Conservation (phyloP, 2,888 invertebrate genomes). For the Seladonia tumulorum region DNA sequence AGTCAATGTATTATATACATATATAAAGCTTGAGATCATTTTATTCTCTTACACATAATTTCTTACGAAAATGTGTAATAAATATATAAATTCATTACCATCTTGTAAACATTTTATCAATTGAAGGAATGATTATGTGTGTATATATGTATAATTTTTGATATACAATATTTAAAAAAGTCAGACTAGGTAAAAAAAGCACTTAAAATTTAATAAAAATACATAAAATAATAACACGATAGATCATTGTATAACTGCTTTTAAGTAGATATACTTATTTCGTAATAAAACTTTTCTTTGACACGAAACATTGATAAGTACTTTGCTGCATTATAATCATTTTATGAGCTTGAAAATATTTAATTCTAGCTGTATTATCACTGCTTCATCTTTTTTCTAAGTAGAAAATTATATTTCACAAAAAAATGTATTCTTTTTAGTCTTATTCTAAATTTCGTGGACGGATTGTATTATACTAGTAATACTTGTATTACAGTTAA, state of each 20-base stretch:
- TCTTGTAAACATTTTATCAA: not conserved
- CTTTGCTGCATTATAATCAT: conserved; percentile 1
- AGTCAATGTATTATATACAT: not conserved
- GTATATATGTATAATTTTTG: not conserved
- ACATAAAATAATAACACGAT: not conserved
- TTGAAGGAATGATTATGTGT: not conserved
- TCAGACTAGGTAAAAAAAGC: conserved; percentile 1
- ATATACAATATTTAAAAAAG: not conserved
- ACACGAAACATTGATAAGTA: conserved; percentile 9
- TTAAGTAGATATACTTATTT: not conserved
- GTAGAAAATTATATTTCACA: conserved; percentile 24
- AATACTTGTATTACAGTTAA: conserved; percentile 35
- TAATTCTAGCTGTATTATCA: not conserved
- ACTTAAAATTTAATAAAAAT: not conserved
- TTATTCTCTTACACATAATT: conserved; percentile 21
- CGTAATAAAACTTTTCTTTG: not conserved
- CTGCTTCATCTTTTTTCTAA: not conserved
- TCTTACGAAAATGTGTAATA: conserved; percentile 7
- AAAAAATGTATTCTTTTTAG: conserved; percentile 12
- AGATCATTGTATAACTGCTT: not conserved
- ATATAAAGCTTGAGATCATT: conserved; percentile 31
- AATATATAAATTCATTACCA: conserved; percentile 19
- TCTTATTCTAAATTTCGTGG: conserved; percentile 42
- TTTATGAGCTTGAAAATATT: not conserved
- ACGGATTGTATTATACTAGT: conserved; percentile 44